Evolutionary conservation across 2,888 invertebrate genomes (phyloP).

Genomic region (Lasioglossum oenotherae): DNA sequence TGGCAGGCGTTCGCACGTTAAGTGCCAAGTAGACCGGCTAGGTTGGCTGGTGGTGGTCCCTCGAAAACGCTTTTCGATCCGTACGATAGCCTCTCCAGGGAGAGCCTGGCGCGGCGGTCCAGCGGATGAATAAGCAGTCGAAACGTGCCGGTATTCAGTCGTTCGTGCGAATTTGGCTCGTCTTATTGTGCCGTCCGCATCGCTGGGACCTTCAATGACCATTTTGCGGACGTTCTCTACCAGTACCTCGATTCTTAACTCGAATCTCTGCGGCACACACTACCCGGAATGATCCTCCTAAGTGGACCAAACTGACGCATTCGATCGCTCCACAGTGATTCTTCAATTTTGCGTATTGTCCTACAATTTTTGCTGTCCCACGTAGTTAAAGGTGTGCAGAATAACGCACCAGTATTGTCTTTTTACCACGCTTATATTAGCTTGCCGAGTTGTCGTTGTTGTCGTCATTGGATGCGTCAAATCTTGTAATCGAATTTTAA

Average conservation of each 20-base stretch:
- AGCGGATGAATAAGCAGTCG: slow-evolving; percentile 30
- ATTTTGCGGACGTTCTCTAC: slow-evolving; percentile 11
- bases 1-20: neutral
- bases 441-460: too few relatives aligned
- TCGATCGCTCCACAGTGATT: too few relatives aligned
- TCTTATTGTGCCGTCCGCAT: neutral
- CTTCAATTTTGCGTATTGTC: too few relatives aligned
- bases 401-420: too few relatives aligned
- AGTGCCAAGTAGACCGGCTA: slow-evolving; percentile 16
- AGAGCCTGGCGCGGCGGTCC: neutral
- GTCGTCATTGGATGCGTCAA: too few relatives aligned
- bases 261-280: neutral
- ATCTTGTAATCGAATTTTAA: too few relatives aligned
- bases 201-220: neutral
- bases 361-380: too few relatives aligned
- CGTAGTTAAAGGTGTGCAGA: too few relatives aligned
- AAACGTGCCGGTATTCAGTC: slow-evolving; percentile 30
- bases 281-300: too few relatives aligned
- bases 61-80: slow-evolving; percentile 13
- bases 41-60: neutral
- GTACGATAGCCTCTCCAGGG: neutral
- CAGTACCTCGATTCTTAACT: slow-evolving; percentile 3
- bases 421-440: too few relatives aligned
- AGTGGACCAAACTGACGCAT: too few relatives aligned
- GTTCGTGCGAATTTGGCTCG: slow-evolving; percentile 17